Base-by-base conservation (phyloP, 2,888 invertebrate genomes). In the Luffia ferchaultella region DNA sequence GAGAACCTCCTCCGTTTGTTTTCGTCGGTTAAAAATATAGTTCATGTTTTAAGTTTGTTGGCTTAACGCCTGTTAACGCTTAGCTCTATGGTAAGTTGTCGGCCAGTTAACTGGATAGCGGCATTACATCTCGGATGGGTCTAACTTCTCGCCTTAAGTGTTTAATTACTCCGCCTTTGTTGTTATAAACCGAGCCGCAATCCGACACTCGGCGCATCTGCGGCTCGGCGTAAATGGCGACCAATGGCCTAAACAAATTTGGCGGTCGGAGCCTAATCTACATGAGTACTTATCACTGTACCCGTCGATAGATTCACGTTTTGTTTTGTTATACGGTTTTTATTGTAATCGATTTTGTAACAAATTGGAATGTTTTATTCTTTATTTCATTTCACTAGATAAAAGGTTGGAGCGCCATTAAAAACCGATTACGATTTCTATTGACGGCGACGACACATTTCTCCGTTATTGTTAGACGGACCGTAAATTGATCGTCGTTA, bases 161-260 rank as follows among this genome's bases (percentile, higher is more conserved):
- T 71, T 72, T 73, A 75, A 76, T 75, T 72, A 74, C 74, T 70
- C 58, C 60, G 64, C 67, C 72, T 68, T 70, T 72, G 73, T 75
- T 73, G 75, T 74, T 74, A 70, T 70, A 74, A 73, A 73, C 73
- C 68, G 65, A 59, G 62, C 65, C 70, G 59, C 69, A 67, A 66
- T 63, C 67, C 60, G 60, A 30, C 30, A 30, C 30, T 30, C 3
- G 30, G 30, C 30, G 30, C 30, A 30, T 30, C 30, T 30, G 30
- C 30, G 30, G 30, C 30, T 3, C 30, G 5, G 30, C 30, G 30
- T 12, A 7, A 30, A 30, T 30, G 30, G 5, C 30, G 30, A 12
- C 30, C 30, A 3, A 7, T 12, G 30, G 30, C 30, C 30, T 30
- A 30, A 30, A 30, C 30, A 30, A 30, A 30, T 30, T 30, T 12